These are phyloP conservation scores for Uria aalge DNA, from an alignment of 2,113 vertebrate genomes.

Conservation along the genomic window DNA sequence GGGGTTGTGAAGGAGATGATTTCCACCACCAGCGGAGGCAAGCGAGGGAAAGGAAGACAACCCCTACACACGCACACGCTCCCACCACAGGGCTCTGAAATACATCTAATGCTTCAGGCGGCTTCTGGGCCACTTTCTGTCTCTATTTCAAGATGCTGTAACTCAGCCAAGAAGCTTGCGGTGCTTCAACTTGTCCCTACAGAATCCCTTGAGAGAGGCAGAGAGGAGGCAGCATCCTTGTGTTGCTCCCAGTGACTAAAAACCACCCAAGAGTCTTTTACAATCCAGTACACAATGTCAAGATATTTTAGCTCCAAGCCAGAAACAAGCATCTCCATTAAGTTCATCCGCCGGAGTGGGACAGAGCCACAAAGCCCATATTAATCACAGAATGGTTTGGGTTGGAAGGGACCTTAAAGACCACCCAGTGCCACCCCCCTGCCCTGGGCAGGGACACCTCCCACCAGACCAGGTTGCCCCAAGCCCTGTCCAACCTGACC, in stretches of 20 bases:
- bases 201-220: neutral
- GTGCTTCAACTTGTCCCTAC: neutral
- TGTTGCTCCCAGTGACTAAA: neutral
- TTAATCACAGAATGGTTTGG: neutral
- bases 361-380: neutral
- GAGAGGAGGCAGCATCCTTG: neutral
- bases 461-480: no score
- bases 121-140: neutral
- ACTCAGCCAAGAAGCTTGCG: neutral
- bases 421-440: no score
- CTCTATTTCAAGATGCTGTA: neutral
- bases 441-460: no score
- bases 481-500: no score
- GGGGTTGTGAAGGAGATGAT: neutral
- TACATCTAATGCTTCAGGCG: rapidly evolving
- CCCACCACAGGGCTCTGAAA: neutral
- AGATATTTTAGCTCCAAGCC: neutral
- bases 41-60: neutral
- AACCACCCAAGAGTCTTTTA: neutral
- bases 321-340: neutral
- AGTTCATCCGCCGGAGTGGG: neutral
- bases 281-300: neutral
- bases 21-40: neutral
- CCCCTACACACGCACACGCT: rapidly evolving
- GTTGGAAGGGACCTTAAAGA: no score